Conservation (phyloP, 2,888 invertebrate species). For the Muschampia plurimacula region DNA sequence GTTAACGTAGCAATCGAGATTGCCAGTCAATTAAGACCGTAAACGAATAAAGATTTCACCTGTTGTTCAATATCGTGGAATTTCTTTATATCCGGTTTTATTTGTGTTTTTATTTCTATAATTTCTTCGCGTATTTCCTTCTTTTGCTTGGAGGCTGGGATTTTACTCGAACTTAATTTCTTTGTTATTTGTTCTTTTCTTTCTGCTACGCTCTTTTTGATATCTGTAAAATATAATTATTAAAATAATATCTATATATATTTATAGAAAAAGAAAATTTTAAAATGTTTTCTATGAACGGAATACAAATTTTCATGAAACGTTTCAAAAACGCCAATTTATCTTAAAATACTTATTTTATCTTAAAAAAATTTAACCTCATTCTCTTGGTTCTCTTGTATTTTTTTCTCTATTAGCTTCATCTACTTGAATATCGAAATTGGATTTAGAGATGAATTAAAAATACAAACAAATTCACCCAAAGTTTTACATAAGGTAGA, state of each 20-base stretch:
- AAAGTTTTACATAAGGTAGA: no score
- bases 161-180: slow-evolving; percentile 89
- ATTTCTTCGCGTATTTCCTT: slow-evolving; percentile 91
- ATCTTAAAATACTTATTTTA: background rate
- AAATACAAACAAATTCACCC: no score
- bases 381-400: no score
- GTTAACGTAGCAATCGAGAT: background rate
- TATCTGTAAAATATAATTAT: slow-evolving; percentile 56
- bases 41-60: slow-evolving; percentile 53
- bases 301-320: background rate
- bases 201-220: slow-evolving; percentile 91
- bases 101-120: slow-evolving; percentile 89
- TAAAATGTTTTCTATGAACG: background rate
- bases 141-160: slow-evolving; percentile 90
- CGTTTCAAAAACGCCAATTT: background rate
- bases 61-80: slow-evolving; percentile 82
- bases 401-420: no score
- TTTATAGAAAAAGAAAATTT: background rate
- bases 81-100: slow-evolving; percentile 82
- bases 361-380: no score
- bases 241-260: background rate
- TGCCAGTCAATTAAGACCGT: background rate
- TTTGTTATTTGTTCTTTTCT: slow-evolving; percentile 91
- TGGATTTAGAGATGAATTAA: no score
- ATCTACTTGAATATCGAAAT: no score